Base-by-base conservation (phyloP, 2,888 invertebrate genomes). In the Taphrorychus bicolor region DNA sequence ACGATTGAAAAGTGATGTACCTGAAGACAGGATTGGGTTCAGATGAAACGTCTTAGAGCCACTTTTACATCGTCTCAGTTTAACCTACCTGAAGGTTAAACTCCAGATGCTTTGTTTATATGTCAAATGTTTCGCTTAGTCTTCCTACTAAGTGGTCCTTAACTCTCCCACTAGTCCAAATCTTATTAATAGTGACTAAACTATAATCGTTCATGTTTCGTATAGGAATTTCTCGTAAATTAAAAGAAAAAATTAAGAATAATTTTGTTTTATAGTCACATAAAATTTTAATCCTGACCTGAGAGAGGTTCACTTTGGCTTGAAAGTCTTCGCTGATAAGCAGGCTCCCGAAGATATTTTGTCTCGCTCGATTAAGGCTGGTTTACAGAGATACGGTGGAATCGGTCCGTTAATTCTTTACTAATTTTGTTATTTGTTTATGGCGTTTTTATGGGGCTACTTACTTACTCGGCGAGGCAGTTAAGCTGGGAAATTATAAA, bases 1-100 rank as follows among this genome's bases (percentile, higher is more conserved):
- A 72, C 75, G 79, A 81, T 80, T 80, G 80, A 79, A 80, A 80
- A 80, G 80, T 78, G 77, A 70, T 76, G 76, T 76, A 73, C 72
- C 74, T 73, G 18, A 48, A 48, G 72, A 73, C 74, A 71, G 74
- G 70, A 71, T 63, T 16, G 48, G 48, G 18, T 16, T 45, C n/a
- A n/a, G n/a, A n/a, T n/a, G n/a, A n/a, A n/a, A n/a, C n/a, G n/a
- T n/a, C n/a, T n/a, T n/a, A n/a, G n/a, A n/a, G n/a, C n/a, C n/a
- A n/a, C n/a, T n/a, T n/a, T n/a, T n/a, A n/a, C n/a, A n/a, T n/a
- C n/a, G n/a, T n/a, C n/a, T n/a, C n/a, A n/a, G n/a, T n/a, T n/a
- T n/a, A n/a, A n/a, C n/a, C n/a, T n/a, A n/a, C n/a, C n/a, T n/a
- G n/a, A n/a, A n/a, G n/a, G n/a, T n/a, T n/a, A n/a, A n/a, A n/a